Conservation (phyloP, 2,888 invertebrate genomes). For the Mermis nigrescens region DNA sequence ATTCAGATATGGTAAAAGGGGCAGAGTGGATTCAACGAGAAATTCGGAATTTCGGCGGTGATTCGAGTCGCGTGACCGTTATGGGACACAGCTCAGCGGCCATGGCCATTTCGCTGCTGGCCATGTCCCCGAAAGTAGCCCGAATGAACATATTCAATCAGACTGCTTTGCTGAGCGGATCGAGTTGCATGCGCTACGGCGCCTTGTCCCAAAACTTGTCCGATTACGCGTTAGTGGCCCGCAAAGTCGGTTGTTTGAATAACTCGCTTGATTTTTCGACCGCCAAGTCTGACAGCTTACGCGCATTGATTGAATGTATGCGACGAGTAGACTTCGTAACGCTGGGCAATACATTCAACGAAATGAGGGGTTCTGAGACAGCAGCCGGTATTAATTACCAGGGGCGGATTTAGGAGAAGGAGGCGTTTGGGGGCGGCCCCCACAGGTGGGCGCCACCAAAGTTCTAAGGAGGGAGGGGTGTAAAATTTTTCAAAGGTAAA, state of each 20-base stretch:
- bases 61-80: slow-evolving; percentile 15
- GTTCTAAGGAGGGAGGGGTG: no score
- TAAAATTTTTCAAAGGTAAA: no score
- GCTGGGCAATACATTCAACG: neutral
- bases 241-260: neutral
- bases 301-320: neutral
- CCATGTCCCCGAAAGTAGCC: neutral
- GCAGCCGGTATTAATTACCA: neutral
- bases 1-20: slow-evolving; percentile 12
- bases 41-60: slow-evolving; percentile 17
- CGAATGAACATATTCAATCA: neutral
- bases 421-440: no score
- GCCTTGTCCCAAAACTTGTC: neutral
- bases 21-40: slow-evolving; percentile 13
- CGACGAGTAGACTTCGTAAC: neutral
- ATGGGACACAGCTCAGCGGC: slow-evolving; percentile 16
- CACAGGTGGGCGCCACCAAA: no score
- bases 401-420: no score
- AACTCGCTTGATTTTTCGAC: no score
- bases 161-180: slow-evolving; percentile 1
- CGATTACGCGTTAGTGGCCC: neutral
- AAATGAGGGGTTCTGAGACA: neutral
- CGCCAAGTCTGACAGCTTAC: neutral
- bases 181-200: neutral
- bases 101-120: slow-evolving; percentile 3